Evolutionary conservation across 30 jellyfish, hydroid and myxozoan species (phyloP), one percentile per base, ranked within the genome.

Genomic region (Aurelia sp.): DNA sequence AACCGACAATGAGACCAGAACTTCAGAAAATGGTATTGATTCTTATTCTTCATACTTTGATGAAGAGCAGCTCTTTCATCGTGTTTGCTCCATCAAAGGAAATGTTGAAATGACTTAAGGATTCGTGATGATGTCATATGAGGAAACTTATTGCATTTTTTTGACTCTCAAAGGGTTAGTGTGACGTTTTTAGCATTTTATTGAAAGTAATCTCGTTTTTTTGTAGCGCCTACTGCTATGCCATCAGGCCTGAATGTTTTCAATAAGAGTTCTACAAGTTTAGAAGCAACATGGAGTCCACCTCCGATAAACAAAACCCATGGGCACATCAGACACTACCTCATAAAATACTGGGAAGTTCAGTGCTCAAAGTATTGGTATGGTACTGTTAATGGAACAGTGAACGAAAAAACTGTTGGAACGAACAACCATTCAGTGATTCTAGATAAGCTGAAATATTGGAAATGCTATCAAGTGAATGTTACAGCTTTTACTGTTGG

Each of bases 201-300:
- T n/a, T n/a, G n/a, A n/a, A n/a, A n/a, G n/a, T n/a, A n/a, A n/a
- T n/a, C n/a, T n/a, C n/a, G n/a, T n/a, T n/a, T n/a, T n/a, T n/a
- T n/a, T n/a, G n/a, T n/a, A 76, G 87, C 35, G 1, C 87, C 87
- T 11, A 76, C 87, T 76, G 76, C 17, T 61, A 5, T 31, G 0
- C 87, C 87, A 0, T 11, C 8, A 0, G 31, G 12, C 44, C 33
- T 76, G 51, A 48, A 48, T 33, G 75, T 55, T 33, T 18, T 10
- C n/a, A 33, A 50, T n/a, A 30, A 11, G 8, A 55, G 63, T 55
- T 76, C 87, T 58, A 58, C 87, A 30, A 76, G 76, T n/a, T 13
- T 76, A 3, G 15, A 50, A 53, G 62, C 61, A 30, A 8, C 44
- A 19, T 76, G 87, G 87, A n/a, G 3, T 1, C 33, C 52, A 55